Percentiles rank a stretch among this genome's conserved stretches.
These are phyloP conservation scores for Ormyrus nitidulus DNA, from an alignment of 2,888 invertebrate genomes.

Conservation along the genomic window DNA sequence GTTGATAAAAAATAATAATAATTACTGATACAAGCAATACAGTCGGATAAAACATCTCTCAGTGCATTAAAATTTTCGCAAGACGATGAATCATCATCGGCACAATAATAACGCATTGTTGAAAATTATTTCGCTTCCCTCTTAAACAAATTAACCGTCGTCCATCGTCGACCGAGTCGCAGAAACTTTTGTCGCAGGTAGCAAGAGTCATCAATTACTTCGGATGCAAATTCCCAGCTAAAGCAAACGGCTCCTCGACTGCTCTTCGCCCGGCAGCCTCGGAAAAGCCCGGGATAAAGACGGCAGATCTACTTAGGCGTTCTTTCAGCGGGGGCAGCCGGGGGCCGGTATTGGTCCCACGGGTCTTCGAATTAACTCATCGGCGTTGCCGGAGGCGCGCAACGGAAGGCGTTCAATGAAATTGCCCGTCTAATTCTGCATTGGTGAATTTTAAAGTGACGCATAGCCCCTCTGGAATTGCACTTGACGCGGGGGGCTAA, in stretches of 20 bases:
- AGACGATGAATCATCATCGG: too few species aligned
- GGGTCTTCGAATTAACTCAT: constrained; percentile 67
- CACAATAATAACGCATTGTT: too few species aligned
- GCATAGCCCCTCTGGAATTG: constrained; percentile 69
- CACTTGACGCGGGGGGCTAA: constrained; percentile 24
- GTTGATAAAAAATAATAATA: constrained; percentile 17
- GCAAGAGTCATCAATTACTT: too few species aligned
- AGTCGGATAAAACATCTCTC: too few species aligned
- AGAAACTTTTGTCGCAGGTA: too few species aligned
- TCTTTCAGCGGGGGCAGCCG: constrained; percentile 3
- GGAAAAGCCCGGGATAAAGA: constrained; percentile 11
- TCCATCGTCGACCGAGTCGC: too few species aligned
- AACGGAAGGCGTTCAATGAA: constrained; percentile 66
- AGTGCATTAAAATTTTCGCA: too few species aligned
- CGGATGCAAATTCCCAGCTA: too few species aligned
- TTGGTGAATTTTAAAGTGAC: constrained; percentile 72
- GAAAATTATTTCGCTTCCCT: too few species aligned
- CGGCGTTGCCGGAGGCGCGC: constrained; percentile 56
- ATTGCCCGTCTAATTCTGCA: constrained; percentile 73
- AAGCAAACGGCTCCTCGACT: too few species aligned
- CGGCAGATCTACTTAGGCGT: constrained; percentile 25
- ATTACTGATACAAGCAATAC: background rate
- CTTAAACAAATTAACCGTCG: too few species aligned
- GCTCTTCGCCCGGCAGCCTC: background rate
- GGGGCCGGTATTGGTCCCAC: constrained; percentile 56